These are phyloP conservation scores for Oconnorella tubifera DNA, from an alignment of 2,888 invertebrate genomes.

Conservation along the genomic window DNA sequence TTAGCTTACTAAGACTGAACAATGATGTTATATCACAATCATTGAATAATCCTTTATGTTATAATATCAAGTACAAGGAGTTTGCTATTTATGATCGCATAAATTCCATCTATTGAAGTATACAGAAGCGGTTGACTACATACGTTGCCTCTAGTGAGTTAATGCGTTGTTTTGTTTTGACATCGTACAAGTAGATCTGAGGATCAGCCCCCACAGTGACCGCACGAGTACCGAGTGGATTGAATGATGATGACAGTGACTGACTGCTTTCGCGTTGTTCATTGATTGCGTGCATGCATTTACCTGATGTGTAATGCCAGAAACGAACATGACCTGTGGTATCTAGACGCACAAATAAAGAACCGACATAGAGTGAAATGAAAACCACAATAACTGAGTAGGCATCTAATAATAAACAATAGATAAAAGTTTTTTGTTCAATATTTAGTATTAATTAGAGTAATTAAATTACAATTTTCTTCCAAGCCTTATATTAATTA, in stretches of 20 bases:
- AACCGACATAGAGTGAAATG: conserved; percentile 15
- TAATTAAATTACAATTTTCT: neutral
- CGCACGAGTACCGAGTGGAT: conserved; percentile 43
- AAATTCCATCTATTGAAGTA: no score
- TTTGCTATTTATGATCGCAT: neutral
- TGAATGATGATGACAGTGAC: conserved; percentile 43
- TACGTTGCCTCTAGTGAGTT: conserved; percentile 49
- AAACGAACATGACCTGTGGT: conserved; percentile 52
- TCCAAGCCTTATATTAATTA: neutral
- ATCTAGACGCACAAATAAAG: conserved; percentile 46
- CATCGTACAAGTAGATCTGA: conserved; percentile 50
- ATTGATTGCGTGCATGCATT: conserved; percentile 46
- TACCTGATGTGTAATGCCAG: conserved; percentile 53
- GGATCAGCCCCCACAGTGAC: conserved; percentile 49
- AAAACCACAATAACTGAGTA: no score
- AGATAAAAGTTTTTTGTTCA: no score
- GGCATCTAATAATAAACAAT: no score
- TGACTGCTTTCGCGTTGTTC: conserved; percentile 38
- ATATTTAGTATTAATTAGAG: neutral
- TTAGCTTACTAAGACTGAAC: neutral
- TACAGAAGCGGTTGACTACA: no score
- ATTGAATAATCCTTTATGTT: neutral
- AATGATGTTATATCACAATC: neutral
- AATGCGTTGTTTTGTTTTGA: conserved; percentile 44
- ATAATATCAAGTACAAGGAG: neutral